Base-by-base conservation (phyloP, 2,888 invertebrate species). In the Xestobium rufovillosum region DNA sequence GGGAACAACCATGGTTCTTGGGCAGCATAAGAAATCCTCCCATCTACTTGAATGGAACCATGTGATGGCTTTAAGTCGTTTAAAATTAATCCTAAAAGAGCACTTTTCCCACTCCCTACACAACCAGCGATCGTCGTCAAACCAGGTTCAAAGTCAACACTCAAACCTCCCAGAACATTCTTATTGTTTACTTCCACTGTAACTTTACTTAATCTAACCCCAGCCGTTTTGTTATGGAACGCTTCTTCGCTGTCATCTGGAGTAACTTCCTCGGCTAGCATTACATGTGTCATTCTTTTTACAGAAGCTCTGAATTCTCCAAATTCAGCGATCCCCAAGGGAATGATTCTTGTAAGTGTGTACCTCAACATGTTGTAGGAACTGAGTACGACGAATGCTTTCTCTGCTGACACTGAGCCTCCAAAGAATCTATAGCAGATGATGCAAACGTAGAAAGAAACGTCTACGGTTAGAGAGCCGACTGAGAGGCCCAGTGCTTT, bases 261-360 rank as follows among this genome's bases (percentile, higher is more conserved):
- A 14, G 29, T 23, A 13, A 31, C 33, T 48, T 68, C 70, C 3
- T 68, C 67, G 43, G 63, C 60, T 44, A 64, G 41, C 53, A 69
- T 55, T 38, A 68, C 78, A 57, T 57, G 73, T 68, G 72, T 71
- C 14, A 88, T 65, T 36, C 88, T 71, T 40, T 70, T 71, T 36
- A 83, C 74, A 4, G 84, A 81, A 32, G 88, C 81, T 10, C 73
- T 62, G 0, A 79, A 78, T 66, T 89, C 89, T 0, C 85, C 82
- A 30, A 80, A 71, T 66, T 82, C 80, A 2, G 83, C 78, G 45
- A 88, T 78, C 32, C 79, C 83, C 68, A 82, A 81, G 0, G 91
- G 90, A 52, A 91, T 84, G 66, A 85, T 89, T 6, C 89, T 80
- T 0, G 86, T 87, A 83, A 90, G 84, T 4, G 84, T 80, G 52